phyloP scores from a whole-genome alignment of 2,113 vertebrate species.

The Ptychochromis oligacanthus region DNA sequence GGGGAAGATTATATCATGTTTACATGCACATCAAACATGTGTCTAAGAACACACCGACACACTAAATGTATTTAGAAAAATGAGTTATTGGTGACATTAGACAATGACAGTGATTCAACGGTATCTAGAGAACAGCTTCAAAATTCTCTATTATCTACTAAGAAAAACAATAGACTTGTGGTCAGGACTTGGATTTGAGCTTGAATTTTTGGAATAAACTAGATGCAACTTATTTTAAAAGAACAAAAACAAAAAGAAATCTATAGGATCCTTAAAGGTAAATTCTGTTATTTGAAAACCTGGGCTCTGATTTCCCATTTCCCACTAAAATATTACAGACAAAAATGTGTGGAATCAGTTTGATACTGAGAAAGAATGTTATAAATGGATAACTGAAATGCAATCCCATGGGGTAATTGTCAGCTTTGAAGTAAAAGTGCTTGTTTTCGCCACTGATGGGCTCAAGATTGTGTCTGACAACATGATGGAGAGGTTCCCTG shows the following conservation, averaged over 20 bases:
- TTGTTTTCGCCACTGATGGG: neutral
- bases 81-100: neutral
- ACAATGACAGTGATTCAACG: accelerated
- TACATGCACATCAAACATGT: neutral
- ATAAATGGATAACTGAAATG: accelerated
- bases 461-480: neutral
- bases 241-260: too few species aligned
- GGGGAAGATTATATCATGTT: neutral
- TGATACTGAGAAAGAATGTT: accelerated
- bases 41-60: neutral
- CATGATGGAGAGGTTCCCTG: neutral
- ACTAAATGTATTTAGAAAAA: neutral
- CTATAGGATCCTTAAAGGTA: neutral
- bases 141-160: accelerated
- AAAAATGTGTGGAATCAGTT: neutral
- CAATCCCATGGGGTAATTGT: neutral
- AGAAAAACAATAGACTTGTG: neutral
- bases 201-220: neutral
- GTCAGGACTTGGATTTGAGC: neutral
- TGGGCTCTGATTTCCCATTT: neutral
- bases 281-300: neutral
- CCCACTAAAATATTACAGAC: too few species aligned
- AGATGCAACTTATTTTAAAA: too few species aligned
- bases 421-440: neutral
- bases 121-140: neutral